phyloP scores from a whole-genome alignment of 2,888 invertebrate species.

The Microplitis manilae region DNA sequence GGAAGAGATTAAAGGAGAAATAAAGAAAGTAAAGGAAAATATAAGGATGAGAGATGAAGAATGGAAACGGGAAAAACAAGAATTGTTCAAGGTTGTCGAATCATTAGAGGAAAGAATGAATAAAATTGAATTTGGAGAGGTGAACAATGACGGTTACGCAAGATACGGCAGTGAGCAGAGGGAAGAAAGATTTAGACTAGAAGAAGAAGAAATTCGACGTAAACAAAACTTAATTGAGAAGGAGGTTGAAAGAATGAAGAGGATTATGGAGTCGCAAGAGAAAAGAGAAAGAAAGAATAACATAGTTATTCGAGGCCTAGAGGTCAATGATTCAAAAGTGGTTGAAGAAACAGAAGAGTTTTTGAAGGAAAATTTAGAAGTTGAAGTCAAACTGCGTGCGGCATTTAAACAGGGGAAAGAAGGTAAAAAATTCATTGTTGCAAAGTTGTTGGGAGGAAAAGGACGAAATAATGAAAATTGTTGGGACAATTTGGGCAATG shows the following conservation, averaged over 20 bases:
- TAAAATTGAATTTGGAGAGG: too few species aligned
- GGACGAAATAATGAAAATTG: slow-evolving; percentile 27
- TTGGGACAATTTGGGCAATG: neutral
- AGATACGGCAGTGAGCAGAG: too few species aligned
- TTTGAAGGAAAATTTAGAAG: slow-evolving; percentile 1
- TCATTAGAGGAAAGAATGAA: too few species aligned
- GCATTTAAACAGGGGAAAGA: neutral
- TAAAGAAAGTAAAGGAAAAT: too few species aligned
- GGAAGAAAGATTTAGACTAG: too few species aligned
- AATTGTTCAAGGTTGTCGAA: too few species aligned
- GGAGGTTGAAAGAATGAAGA: slow-evolving; percentile 10
- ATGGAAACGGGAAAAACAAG: too few species aligned
- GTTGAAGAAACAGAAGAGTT: slow-evolving; percentile 6
- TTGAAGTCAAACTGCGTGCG: neutral
- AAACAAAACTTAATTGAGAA: neutral
- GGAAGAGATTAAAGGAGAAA: too few species aligned
- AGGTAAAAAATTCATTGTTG: neutral
- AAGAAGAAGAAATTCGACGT: too few species aligned
- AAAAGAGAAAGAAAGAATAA: slow-evolving; percentile 27
- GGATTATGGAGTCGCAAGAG: neutral
- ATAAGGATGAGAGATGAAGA: too few species aligned
- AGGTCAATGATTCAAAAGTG: neutral
- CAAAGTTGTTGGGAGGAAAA: slow-evolving; percentile 17
- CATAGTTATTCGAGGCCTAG: slow-evolving; percentile 12
- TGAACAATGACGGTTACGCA: too few species aligned